Evolutionary conservation across 2,113 vertebrate species (phyloP).

Genomic region (Alosa alosa): DNA sequence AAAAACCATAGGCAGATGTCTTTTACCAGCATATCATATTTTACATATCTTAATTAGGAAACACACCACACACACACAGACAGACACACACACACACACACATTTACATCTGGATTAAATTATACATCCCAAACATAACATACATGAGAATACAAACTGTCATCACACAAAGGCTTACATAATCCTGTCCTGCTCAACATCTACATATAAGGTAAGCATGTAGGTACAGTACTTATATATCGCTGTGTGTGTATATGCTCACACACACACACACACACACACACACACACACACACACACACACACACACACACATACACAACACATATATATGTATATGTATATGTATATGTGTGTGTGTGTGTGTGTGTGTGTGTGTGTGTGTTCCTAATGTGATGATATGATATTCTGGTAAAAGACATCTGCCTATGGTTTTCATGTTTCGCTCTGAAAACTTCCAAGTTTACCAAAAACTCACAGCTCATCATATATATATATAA

Average conservation of each 20-base stretch:
- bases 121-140: neutral
- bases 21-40: conserved; percentile 4
- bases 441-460: neutral
- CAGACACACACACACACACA: conserved; percentile 25
- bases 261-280: no score
- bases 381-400: neutral
- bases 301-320: no score
- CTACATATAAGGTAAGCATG: neutral
- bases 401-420: conserved; percentile 1
- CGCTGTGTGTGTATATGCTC: neutral
- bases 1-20: conserved; percentile 1
- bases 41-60: conserved; percentile 1
- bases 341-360: no score
- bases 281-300: no score
- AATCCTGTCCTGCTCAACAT: neutral
- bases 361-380: conserved; percentile 2
- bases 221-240: neutral
- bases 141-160: neutral
- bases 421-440: neutral
- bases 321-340: no score
- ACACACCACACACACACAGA: conserved; percentile 30
- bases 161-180: conserved; percentile 6
- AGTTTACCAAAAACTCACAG: neutral
- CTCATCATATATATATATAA: neutral
- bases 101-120: conserved; percentile 1